phyloP scores from a whole-genome alignment of 2,113 vertebrate species.

The Stigmatopora argus region DNA sequence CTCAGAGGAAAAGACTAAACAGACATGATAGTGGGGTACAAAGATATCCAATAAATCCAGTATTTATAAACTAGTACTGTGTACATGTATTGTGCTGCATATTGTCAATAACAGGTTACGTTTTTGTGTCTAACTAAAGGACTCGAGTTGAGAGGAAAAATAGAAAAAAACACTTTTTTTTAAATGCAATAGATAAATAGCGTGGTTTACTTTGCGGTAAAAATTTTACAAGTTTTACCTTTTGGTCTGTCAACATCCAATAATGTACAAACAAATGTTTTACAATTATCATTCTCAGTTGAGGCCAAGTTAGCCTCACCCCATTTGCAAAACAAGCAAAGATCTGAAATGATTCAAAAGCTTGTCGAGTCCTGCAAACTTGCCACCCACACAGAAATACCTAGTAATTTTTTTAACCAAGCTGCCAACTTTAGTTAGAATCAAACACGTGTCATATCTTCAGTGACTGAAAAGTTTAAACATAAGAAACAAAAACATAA shows the following conservation, averaged over 20 bases:
- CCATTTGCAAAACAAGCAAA: conserved; percentile 21
- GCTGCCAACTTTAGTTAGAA: neutral
- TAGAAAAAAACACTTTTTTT: too few relatives aligned
- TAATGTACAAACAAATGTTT: conserved; percentile 3
- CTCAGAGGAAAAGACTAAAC: neutral
- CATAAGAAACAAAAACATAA: too few relatives aligned
- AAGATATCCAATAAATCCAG: neutral
- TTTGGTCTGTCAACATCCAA: neutral
- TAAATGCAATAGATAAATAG: too few relatives aligned
- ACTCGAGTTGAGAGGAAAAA: too few relatives aligned
- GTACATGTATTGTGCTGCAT: too few relatives aligned
- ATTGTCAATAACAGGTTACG: neutral
- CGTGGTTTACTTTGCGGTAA: too few relatives aligned
- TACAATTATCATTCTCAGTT: conserved; percentile 19
- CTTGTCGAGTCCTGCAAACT: conserved; percentile 9
- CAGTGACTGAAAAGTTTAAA: too few relatives aligned
- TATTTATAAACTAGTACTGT: too few relatives aligned
- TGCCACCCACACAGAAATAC: neutral
- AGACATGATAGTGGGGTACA: neutral
- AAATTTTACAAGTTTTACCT: neutral
- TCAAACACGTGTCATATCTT: neutral
- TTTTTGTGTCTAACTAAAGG: neutral
- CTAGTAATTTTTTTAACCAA: neutral
- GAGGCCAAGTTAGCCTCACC: conserved; percentile 31
- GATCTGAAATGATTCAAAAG: conserved; percentile 5